phyloP scores from a whole-genome alignment of 2,888 invertebrate species.

The Synergus japonicus region DNA sequence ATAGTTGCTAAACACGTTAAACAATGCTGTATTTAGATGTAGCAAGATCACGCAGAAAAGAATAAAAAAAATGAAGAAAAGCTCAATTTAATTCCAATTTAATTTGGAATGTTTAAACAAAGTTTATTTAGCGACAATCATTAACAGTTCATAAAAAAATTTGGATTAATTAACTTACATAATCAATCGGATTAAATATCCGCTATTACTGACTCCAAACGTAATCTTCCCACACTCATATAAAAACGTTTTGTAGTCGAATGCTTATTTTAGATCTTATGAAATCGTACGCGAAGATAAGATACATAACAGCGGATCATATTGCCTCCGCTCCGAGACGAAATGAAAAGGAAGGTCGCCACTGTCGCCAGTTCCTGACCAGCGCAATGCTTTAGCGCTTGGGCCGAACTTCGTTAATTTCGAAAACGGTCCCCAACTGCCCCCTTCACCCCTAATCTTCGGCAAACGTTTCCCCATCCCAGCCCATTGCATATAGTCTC shows the following conservation, averaged over 20 bases:
- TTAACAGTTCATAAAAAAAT: background rate
- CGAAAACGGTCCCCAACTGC: conserved; percentile 32
- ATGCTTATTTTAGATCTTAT: conserved; percentile 26
- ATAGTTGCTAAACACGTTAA: conserved; percentile 7
- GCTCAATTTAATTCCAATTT: conserved; percentile 6
- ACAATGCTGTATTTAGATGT: conserved; percentile 34
- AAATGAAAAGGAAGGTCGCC: conserved; percentile 11
- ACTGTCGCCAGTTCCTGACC: conserved; percentile 30
- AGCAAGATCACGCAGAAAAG: background rate
- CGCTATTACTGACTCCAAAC: background rate
- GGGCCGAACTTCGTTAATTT: conserved; percentile 41
- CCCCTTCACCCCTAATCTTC: conserved; percentile 6
- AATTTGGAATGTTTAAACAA: background rate
- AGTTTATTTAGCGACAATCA: too few species aligned
- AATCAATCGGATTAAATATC: background rate
- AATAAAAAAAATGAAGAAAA: conserved; percentile 7
- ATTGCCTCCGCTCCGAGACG: conserved; percentile 17
- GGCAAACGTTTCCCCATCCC: conserved; percentile 49
- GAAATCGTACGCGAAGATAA: conserved; percentile 31
- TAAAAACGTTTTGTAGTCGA: conserved; percentile 4
- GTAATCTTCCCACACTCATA: conserved; percentile 8
- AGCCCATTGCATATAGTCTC: conserved; percentile 41
- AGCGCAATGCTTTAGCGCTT: background rate
- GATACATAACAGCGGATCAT: conserved; percentile 8
- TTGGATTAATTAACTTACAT: background rate